Evolutionary conservation across 1,140 invertebrate species (phyloP).

Genomic region (Cotesia chilonis): DNA sequence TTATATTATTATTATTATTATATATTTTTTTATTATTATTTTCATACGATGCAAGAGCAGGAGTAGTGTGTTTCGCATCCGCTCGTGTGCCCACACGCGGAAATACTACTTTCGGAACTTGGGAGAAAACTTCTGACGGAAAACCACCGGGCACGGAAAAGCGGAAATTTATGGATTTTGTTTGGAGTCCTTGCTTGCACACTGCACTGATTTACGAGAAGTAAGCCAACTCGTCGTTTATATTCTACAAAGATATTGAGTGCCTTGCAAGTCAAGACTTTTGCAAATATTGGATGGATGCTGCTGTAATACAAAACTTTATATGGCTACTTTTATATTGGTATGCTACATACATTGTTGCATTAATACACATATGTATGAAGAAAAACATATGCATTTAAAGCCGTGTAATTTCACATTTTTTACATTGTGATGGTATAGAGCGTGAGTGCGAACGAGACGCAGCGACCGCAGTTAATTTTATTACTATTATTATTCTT

Average conservation of each 20-base stretch:
- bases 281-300: slow-evolving; percentile 27
- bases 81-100: slow-evolving; percentile 42
- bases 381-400: too few relatives aligned
- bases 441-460: too few relatives aligned
- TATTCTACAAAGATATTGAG: slow-evolving; percentile 38
- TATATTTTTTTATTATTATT: too few relatives aligned
- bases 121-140: slow-evolving; percentile 60
- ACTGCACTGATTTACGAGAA: slow-evolving; percentile 56
- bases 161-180: slow-evolving; percentile 65
- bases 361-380: background rate
- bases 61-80: slow-evolving; percentile 11
- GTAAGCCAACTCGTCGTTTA: slow-evolving; percentile 37
- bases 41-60: background rate
- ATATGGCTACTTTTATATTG: slow-evolving; percentile 9
- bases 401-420: too few relatives aligned
- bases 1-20: too few relatives aligned
- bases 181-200: slow-evolving; percentile 55
- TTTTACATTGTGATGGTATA: too few relatives aligned
- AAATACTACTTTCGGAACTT: slow-evolving; percentile 64
- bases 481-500: too few relatives aligned
- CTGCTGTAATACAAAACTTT: slow-evolving; percentile 18
- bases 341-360: background rate
- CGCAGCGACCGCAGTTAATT: too few relatives aligned
- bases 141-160: slow-evolving; percentile 58
- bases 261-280: slow-evolving; percentile 28